These are phyloP conservation scores for Varanus salvator DNA, from an alignment of 2,113 vertebrate species.

Conservation along the genomic window DNA sequence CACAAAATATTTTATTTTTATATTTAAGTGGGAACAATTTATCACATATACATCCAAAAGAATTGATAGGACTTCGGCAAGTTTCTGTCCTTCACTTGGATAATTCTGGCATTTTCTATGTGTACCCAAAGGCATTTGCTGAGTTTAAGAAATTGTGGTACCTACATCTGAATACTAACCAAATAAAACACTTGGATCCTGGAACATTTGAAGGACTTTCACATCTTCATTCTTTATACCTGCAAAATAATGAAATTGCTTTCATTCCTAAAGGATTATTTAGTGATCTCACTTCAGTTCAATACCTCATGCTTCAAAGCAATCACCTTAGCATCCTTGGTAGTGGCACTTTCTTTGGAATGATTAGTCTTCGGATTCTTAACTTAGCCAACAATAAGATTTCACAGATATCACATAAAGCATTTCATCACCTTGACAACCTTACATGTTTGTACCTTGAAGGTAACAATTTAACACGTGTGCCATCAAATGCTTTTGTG, in stretches of 20 bases:
- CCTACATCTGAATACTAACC: conserved; percentile 77
- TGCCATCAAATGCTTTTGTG: conserved; percentile 74
- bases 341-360: conserved; percentile 69
- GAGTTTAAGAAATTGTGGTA: conserved; percentile 68
- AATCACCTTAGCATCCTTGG: conserved; percentile 70
- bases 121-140: conserved; percentile 75
- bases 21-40: conserved; percentile 79
- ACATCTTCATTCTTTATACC: conserved; percentile 71
- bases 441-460: conserved; percentile 75
- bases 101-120: conserved; percentile 67
- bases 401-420: conserved; percentile 72
- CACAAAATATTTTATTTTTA: conserved; percentile 66
- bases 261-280: conserved; percentile 76
- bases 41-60: conserved; percentile 61
- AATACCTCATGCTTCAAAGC: conserved; percentile 70
- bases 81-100: conserved; percentile 74
- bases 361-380: conserved; percentile 72
- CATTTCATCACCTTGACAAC: conserved; percentile 74
- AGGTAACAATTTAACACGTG: conserved; percentile 73
- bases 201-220: conserved; percentile 76
- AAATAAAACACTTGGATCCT: conserved; percentile 73
- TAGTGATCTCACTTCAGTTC: conserved; percentile 73
- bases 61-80: conserved; percentile 69
- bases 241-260: conserved; percentile 76
- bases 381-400: conserved; percentile 78